Evolutionary conservation across 2,888 invertebrate species (phyloP), one percentile per base, ranked within the genome.

Genomic region (Oscheius sp.): DNA sequence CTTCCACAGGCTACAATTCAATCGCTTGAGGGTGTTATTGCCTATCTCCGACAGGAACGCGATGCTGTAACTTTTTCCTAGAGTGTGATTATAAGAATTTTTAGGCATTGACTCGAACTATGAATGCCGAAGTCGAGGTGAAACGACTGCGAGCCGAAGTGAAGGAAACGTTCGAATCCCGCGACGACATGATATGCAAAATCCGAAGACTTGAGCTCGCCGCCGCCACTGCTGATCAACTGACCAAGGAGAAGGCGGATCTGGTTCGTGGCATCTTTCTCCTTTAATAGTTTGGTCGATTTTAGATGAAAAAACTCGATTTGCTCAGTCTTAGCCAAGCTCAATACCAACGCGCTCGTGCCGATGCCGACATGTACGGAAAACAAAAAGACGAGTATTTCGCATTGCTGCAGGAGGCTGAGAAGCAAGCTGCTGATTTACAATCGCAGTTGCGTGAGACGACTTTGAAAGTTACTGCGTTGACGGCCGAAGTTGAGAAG

Each of bases 111-210:
- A 60, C 35, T 33, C 72, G 83, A 48, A 75, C 81, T 3, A 79
- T 83, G 81, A 75, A 72, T 37, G 78, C 83, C 3, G 83, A 83
- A 72, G 76, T 83, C 1, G 81, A 81, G 21, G 77, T 79, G 75
- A 62, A 70, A 35, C 76, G 81, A 21, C 63, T 82, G 11, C 72
- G 76, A 5, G 78, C 81, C 4, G 81, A 83, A 48, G 76, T 77
- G 1, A 70, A 75, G 1, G 81, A 80, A 62, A 74, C 70, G 42
- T 75, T 77, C 42, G 50, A 47, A 50, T 74, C 75, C 33, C 72
- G 71, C 29, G 74, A 75, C 42, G 73, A 76, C 37, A 68, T 82
- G 10, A 48, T 79, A 5, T 51, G 58, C 9, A 73, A 75, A 29
- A 73, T 79, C 62, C 76, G 78, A 1, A 76, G 76, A 32, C 57